Evolutionary conservation across 2,888 invertebrate species (phyloP).

Genomic region (Eumerus sabulonum): DNA sequence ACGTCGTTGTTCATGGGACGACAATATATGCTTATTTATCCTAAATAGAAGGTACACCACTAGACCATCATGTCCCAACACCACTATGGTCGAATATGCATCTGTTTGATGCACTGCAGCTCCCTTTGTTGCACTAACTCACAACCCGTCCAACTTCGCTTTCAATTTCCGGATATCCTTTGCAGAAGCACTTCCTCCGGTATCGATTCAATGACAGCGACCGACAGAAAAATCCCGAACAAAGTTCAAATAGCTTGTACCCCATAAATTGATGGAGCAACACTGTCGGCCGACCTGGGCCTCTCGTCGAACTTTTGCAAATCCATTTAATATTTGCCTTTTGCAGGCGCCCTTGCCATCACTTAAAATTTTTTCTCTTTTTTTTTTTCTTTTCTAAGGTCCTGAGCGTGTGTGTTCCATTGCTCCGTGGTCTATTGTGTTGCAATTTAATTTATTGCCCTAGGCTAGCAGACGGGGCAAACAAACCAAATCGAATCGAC

Average conservation of each 20-base stretch:
- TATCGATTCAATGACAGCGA: conserved; percentile 17
- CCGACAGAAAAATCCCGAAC: conserved; percentile 29
- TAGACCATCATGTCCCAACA: neutral
- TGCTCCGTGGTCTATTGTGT: conserved; percentile 40
- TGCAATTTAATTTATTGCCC: conserved; percentile 62
- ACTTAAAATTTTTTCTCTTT: no score
- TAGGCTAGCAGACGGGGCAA: conserved; percentile 62
- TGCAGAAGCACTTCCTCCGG: conserved; percentile 12
- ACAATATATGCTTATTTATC: neutral
- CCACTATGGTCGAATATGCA: neutral
- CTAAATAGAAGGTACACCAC: neutral
- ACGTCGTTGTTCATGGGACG: neutral
- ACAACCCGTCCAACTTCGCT: neutral
- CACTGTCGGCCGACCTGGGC: conserved; percentile 32
- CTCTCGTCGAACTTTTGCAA: conserved; percentile 1
- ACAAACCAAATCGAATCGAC: conserved; percentile 62
- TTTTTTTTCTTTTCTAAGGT: no score
- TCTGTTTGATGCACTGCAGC: neutral
- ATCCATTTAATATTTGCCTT: conserved; percentile 64
- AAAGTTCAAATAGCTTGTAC: conserved; percentile 43
- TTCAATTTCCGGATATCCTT: conserved; percentile 49
- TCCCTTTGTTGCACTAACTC: neutral
- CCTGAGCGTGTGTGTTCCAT: no score
- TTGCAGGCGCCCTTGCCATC: conserved; percentile 17
- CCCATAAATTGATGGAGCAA: conserved; percentile 56